phyloP scores from a whole-genome alignment of 2,113 vertebrate species.

The Dissostichus mawsoni region DNA sequence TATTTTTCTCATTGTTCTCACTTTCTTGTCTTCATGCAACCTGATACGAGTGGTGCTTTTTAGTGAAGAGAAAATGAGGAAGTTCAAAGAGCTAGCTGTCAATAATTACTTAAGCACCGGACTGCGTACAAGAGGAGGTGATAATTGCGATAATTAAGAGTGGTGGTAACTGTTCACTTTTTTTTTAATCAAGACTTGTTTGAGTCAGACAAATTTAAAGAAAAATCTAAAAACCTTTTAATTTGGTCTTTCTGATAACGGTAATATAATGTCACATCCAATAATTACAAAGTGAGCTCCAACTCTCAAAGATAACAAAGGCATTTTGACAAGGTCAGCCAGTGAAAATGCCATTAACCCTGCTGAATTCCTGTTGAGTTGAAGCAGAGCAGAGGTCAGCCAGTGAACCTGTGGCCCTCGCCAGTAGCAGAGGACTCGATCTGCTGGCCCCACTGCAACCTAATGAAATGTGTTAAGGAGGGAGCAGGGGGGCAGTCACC shows the following conservation, averaged over 20 bases:
- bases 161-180: constrained; percentile 33
- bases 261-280: constrained; percentile 25
- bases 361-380: constrained; percentile 61
- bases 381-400: constrained; percentile 70
- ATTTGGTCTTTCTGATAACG: constrained; percentile 29
- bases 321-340: constrained; percentile 68
- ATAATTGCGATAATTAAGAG: constrained; percentile 59
- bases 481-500: constrained; percentile 59
- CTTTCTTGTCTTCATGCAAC: constrained; percentile 51
- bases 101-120: constrained; percentile 41
- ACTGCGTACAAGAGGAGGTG: constrained; percentile 25
- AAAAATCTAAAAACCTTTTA: constrained; percentile 17
- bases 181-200: background rate
- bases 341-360: constrained; percentile 76
- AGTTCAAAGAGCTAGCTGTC: constrained; percentile 29
- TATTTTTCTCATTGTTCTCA: constrained; percentile 66
- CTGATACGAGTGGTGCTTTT: constrained; percentile 40
- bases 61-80: constrained; percentile 19
- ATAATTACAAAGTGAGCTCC: constrained; percentile 33
- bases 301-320: constrained; percentile 64
- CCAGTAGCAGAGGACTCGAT: constrained; percentile 65
- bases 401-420: constrained; percentile 61
- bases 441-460: constrained; percentile 58
- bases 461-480: constrained; percentile 73
- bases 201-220: constrained; percentile 11